Base-by-base conservation (phyloP, 2,888 invertebrate species). In the Drosophila borborema region DNA sequence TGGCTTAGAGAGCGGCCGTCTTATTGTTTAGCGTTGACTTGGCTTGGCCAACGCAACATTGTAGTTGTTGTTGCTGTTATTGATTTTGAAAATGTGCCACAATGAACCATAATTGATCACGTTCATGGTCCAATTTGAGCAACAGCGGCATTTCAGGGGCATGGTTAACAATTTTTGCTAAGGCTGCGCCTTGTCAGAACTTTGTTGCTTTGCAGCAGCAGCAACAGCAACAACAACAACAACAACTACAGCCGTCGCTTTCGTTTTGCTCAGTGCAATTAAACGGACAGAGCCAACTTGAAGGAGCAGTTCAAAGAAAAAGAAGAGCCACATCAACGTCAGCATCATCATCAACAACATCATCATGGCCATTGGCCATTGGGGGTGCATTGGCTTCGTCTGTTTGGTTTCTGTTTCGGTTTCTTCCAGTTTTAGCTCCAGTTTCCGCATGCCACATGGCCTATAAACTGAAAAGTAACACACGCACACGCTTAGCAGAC, bases 391-490 rank as follows among this genome's bases (percentile, higher is more conserved):
- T 60, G 64, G 56, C 64, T 48, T 66, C 49, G 18, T 40, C 72
- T 64, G 28, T 28, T 74, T 9, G 58, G 61, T 60, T 60, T 60
- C 60, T 60, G 60, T 49, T 60, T 80, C 80, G 40, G 60, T 60
- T 60, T 80, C 80, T 48, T 80, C 55, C 77, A 80, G 80, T 80
- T 80, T 68, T 36, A 49, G 61, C 61, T 34, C 12, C 63, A 65
- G 86, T 81, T 89, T 89, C 87, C 87, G 89, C 87, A 89, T 89
- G 87, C 79, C 72, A 83, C 84, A 81, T 84, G 85, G 90, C 85
- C 85, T 77, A 86, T 88, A 86, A 86, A 86, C 84, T 71, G 72
- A 84, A 84, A 89, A 86, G 87, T 86, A 86, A 87, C 51, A 60
- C 64, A 49, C 54, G 58, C 14, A 23, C 46, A 60, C 43, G 54